Conservation (phyloP, 2,113 vertebrate genomes). For the human (Homo sapiens) region DNA sequence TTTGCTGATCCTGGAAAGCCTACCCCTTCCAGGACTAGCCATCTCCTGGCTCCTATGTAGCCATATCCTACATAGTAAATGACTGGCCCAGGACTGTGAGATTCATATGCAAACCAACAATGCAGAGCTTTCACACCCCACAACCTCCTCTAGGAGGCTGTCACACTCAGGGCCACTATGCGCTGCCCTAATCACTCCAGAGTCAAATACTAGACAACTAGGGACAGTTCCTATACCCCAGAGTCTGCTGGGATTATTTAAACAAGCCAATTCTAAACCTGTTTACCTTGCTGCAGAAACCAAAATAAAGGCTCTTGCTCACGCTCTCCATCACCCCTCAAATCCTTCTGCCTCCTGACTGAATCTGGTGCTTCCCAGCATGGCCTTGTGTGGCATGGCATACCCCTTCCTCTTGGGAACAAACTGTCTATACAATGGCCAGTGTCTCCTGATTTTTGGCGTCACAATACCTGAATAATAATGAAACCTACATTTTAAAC, state of each 20-base stretch:
- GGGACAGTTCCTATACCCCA: neutral
- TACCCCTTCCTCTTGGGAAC: neutral
- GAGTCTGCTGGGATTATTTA: neutral
- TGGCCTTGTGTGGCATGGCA: fast-evolving
- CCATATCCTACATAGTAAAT: neutral
- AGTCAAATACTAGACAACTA: neutral
- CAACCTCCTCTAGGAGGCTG: neutral
- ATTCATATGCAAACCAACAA: neutral
- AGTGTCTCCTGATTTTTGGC: neutral
- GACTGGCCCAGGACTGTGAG: neutral
- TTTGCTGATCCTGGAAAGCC: neutral
- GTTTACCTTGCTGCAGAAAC: neutral
- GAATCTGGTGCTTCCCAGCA: neutral
- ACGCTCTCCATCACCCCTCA: neutral
- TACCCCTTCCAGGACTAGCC: neutral
- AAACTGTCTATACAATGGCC: neutral
- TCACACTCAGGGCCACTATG: neutral
- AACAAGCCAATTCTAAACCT: neutral
- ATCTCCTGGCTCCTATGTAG: too few species aligned
- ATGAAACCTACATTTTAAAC: neutral
- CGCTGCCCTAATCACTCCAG: neutral
- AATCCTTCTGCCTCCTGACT: neutral
- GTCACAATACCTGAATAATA: neutral
- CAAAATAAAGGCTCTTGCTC: neutral
- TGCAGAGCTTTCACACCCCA: neutral